These are phyloP conservation scores for Agriopis marginaria DNA, from an alignment of 2,888 invertebrate species.

Conservation along the genomic window DNA sequence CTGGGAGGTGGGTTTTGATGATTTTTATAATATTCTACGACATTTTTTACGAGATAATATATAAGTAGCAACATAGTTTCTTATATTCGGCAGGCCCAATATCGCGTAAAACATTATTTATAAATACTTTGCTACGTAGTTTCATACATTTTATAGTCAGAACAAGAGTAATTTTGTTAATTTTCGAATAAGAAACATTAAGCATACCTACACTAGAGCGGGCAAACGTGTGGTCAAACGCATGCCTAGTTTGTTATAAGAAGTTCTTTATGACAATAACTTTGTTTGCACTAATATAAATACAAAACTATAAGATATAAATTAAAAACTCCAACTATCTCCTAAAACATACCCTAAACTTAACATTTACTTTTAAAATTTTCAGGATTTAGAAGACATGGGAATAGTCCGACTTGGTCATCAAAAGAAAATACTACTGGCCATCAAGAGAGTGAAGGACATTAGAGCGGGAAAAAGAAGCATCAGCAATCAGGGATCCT, in stretches of 20 bases:
- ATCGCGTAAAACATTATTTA: background rate
- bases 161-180: too few relatives aligned
- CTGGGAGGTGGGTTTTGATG: constrained; percentile 90
- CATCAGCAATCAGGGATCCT: constrained; percentile 83
- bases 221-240: too few relatives aligned
- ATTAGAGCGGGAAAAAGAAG: constrained; percentile 94
- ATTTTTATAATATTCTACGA: background rate
- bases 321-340: too few relatives aligned
- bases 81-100: too few relatives aligned
- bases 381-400: constrained; percentile 97
- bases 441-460: constrained; percentile 98
- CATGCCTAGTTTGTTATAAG: too few relatives aligned
- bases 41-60: background rate
- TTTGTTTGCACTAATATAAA: too few relatives aligned
- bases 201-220: too few relatives aligned
- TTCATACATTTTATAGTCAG: too few relatives aligned
- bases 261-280: too few relatives aligned
- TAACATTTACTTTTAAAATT: constrained; percentile 22
- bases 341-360: background rate
- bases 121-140: background rate
- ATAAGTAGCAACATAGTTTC: too few relatives aligned
- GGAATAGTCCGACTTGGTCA: constrained; percentile 97
- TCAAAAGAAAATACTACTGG: constrained; percentile 98
- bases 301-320: too few relatives aligned
- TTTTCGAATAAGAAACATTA: too few relatives aligned